Base-by-base conservation (phyloP, 2,113 vertebrate species). In the Cinclus mexicanus region DNA sequence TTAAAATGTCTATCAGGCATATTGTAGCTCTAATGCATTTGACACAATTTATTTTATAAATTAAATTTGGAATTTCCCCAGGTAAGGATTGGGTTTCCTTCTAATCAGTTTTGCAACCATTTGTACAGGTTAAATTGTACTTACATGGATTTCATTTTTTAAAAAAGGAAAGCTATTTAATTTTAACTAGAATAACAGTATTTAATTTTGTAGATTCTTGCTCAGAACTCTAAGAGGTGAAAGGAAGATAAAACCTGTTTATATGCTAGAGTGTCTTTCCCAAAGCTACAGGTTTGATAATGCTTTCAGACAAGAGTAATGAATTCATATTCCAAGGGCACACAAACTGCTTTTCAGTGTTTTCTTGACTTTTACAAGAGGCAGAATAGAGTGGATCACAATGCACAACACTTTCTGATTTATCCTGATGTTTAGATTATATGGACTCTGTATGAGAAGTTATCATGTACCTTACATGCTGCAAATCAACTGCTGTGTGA, bases 391-490 rank as follows among this genome's bases (percentile, higher is more conserved):
- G 26, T 7, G 11, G 83, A 89, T 72, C 39, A 77, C 68, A 74
- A 90, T 35, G 47, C 59, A 81, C 39, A 83, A 47, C 12, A 67
- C 39, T 85, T 94, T 70, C 69, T 70, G 39, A 71, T 83, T 78
- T 93, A 76, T 29, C 68, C 84, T 90, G 76, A 76, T 83, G 82
- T 83, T 90, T 95, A 96, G n/a, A 44, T 59, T 67, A 46, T 47
- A 39, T 61, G 41, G 41, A 68, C 53, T 78, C 77, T 92, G 65
- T 82, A 90, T 29, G 13, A 47, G 88, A 91, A 81, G 35, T 49
- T 80, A 35, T 42, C 20, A 56, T 22, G 63, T 74, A 56, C 53
- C 71, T 85, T 41, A 64, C 10, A n/a, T 16, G 37, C 56, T 87
- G 84, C 67, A 79, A 72, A 53, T 37, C 4, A 11, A 52, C 52